Evolutionary conservation across 1,140 invertebrate species (phyloP), one percentile per base, ranked within the genome.

Genomic region (Nixonia krombeini): DNA sequence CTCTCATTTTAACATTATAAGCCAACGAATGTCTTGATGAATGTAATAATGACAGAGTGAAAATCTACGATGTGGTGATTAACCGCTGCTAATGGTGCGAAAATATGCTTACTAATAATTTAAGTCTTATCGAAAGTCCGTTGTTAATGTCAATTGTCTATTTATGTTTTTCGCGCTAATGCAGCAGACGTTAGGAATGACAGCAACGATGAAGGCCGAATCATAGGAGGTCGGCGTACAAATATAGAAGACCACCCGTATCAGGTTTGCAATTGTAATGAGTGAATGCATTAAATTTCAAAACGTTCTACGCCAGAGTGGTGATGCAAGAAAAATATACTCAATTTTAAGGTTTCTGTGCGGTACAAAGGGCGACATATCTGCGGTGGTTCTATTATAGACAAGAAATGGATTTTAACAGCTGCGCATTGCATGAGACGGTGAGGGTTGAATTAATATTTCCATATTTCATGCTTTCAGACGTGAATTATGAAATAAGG

Each of bases 361-460:
- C 67, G 53, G 16, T 72, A 72, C 38, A 69, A 72, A 35, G 65
- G 44, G 13, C 41, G 57, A 2, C 86, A 87, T 69, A 62, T 76
- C 25, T 88, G 87, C 62, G 87, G 87, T 16, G 87, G 83, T 10
- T 79, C 86, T 9, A 78, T 88, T 49, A 80, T 88, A 52, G 78
- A 78, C 40, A 58, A 72, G 28, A 65, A 82, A 21, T 87, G 80
- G 78, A 76, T 84, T 21, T 13, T 88, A 23, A 86, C 86, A 17
- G 87, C 87, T n/a, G 87, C 82, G 42, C 87, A 88, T 69, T 88
- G 87, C 56, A 78, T 87, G 7, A 71, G 74, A 59, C 68, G 78
- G 81, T 84, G 64, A 71, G 45, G 29, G 55, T 25, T 25, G 1
- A n/a, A 9, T 13, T 12, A 35, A 35, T 13, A 35, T 35, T 35